Evolutionary conservation across 2,888 invertebrate species (phyloP).

Genomic region (Ormyrus rosae): DNA sequence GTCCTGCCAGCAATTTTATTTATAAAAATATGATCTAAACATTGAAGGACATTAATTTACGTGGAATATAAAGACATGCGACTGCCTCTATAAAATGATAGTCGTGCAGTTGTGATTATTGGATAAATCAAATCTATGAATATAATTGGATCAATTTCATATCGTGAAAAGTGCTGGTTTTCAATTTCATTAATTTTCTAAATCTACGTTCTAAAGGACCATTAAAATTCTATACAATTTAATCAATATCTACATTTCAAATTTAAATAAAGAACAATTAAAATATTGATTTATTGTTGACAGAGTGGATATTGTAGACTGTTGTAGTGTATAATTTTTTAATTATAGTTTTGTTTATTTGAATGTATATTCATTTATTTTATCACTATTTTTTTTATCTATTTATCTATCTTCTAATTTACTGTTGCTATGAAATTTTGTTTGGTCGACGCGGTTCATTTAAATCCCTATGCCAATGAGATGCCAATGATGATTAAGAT

Average conservation of each 20-base stretch:
- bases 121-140: conserved; percentile 3
- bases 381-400: no score
- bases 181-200: background rate
- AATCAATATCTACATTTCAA: background rate
- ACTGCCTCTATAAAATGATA: background rate
- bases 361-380: no score
- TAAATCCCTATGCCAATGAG: conserved; percentile 30
- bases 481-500: conserved; percentile 45
- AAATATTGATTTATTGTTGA: no score
- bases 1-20: no score
- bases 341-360: no score
- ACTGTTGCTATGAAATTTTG: no score
- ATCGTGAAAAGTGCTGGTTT: conserved; percentile 3
- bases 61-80: background rate
- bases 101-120: conserved; percentile 13
- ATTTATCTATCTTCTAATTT: no score
- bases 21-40: background rate
- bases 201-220: background rate
- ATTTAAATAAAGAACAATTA: no score
- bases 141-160: background rate
- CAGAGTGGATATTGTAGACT: no score
- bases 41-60: background rate
- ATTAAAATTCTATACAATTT: background rate
- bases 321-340: no score
- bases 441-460: no score